Evolutionary conservation across 30 jellyfish, hydroid and myxozoan species (phyloP), one percentile per base, ranked within the genome.

Genomic region (Mastigias papua): DNA sequence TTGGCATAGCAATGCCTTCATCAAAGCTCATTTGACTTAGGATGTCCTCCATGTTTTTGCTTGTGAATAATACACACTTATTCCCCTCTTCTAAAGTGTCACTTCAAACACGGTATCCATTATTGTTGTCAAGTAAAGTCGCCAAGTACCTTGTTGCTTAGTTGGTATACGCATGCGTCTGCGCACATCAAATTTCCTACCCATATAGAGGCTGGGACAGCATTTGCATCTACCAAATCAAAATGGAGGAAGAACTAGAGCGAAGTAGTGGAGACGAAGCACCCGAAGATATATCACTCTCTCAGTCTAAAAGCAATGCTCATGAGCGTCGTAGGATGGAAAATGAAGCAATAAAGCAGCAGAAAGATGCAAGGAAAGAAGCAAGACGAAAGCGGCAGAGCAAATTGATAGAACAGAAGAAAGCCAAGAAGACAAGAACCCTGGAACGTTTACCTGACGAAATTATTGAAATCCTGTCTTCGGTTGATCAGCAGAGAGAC

Each of bases 1-100:
- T 81, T 15, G 98, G 98, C 97, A 94, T 73, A 1, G 98, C 98
- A 50, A 94, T 76, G 46, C 97, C 98, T 48, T 89, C 97, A 69
- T 89, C 98, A 80, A 94, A 94, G 81, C 92, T 86, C 92, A 94
- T 73, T 81, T 94, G 96, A 78, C 98, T 94, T 49, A 90, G 75
- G 2, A 94, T 81, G 28, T 76, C 97, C 76, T 94, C 98, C 98
- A 94, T 94, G 57, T 0, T 54, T 54, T 54, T 54, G 67, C 17
- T 54, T 6, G 27, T 54, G 25, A 21, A 16, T 48, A 66, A 66
- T 8, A 13, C 78, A 16, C 3, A 66, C 7, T 28, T 16, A 7
- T 19, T 8, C 48, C 27, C 48, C 54, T 42, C 54, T 42, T 4
- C 54, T 4, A 42, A 42, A 4, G 13, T 60, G 72, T 8, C 17